Conservation (phyloP, 2,888 invertebrate genomes). For the Calephelis perditalis region DNA sequence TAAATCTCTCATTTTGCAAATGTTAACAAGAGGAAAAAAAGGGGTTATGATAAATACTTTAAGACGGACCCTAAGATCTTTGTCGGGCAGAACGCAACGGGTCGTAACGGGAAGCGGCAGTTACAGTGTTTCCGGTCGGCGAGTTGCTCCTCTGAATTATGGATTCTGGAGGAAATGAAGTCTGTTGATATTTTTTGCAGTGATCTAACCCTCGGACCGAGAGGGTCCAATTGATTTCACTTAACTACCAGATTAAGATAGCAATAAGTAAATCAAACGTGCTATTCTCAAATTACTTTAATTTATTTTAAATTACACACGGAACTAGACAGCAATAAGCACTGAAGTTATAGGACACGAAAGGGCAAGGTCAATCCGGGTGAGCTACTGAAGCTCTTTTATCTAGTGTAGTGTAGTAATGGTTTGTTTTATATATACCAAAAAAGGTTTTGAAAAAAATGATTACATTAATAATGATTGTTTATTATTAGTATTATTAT, state of each 20-base stretch:
- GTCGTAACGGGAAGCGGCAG: conserved; percentile 49
- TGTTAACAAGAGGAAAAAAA: neutral
- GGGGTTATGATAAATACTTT: conserved; percentile 2
- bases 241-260: conserved; percentile 1
- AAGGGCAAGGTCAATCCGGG: no score
- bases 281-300: no score
- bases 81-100: conserved; percentile 36
- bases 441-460: no score
- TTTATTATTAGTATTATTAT: no score
- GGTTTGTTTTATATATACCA: no score
- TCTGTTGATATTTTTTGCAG: conserved; percentile 41
- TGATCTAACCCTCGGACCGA: conserved; percentile 13
- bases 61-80: conserved; percentile 26
- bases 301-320: no score
- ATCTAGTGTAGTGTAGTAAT: no score
- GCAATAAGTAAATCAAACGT: no score
- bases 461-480: no score
- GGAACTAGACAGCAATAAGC: no score
- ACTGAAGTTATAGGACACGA: no score
- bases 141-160: conserved; percentile 46
- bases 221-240: conserved; percentile 17
- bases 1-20: neutral
- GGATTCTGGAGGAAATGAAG: conserved; percentile 41
- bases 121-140: conserved; percentile 47
- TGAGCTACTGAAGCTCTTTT: no score